Percentiles rank a stretch among this genome's conserved stretches.
Evolutionary conservation across 2,113 vertebrate genomes (phyloP).

Genomic region (Rhabdomys dilectus): DNA sequence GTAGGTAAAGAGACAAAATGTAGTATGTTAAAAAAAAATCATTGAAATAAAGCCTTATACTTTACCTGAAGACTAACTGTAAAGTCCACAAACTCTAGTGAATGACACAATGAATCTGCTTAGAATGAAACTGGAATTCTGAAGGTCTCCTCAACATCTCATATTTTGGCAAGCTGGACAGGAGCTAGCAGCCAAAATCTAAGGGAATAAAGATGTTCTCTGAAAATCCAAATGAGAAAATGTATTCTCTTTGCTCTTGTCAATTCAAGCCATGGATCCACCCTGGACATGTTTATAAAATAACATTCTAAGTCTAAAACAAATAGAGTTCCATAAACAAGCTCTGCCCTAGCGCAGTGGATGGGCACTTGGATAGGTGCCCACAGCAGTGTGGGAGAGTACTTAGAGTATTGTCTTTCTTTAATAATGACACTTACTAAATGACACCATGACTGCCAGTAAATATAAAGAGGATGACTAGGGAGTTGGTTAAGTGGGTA

Average conservation of each 20-base stretch:
- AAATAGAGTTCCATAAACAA: slow-evolving; percentile 87
- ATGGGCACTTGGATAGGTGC: slow-evolving; percentile 83
- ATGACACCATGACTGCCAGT: slow-evolving; percentile 50
- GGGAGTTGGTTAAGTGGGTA: no score
- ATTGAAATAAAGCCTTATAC: slow-evolving; percentile 19
- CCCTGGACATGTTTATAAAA: slow-evolving; percentile 78
- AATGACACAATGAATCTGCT: neutral
- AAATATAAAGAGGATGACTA: neutral
- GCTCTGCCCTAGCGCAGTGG: slow-evolving; percentile 80
- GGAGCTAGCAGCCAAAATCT: slow-evolving; percentile 30
- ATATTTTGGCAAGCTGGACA: slow-evolving; percentile 37
- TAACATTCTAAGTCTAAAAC: slow-evolving; percentile 82
- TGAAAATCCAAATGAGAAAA: slow-evolving; percentile 45
- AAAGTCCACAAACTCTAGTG: slow-evolving; percentile 38
- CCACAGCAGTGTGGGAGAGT: slow-evolving; percentile 80
- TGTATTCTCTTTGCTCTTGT: slow-evolving; percentile 58
- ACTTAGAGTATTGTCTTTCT: slow-evolving; percentile 59
- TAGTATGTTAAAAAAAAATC: neutral
- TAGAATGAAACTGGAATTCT: slow-evolving; percentile 23
- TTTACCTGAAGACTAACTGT: slow-evolving; percentile 40
- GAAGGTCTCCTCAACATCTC: neutral
- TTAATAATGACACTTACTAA: slow-evolving; percentile 83
- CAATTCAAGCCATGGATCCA: slow-evolving; percentile 61
- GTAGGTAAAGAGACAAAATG: neutral
- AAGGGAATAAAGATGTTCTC: neutral